Conservation (phyloP, 2,888 invertebrate genomes). For the Xanthia togata region DNA sequence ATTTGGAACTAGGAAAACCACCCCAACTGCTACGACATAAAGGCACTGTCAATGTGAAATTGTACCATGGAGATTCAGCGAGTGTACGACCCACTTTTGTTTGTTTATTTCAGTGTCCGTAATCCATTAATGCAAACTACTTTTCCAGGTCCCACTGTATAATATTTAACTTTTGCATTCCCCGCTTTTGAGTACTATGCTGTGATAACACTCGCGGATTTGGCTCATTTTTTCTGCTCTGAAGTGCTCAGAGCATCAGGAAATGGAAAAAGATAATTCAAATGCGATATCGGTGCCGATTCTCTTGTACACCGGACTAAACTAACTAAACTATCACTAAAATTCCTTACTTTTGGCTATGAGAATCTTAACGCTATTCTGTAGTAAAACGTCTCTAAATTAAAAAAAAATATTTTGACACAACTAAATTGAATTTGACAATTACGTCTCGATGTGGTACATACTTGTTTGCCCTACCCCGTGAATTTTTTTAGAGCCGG, state of each 20-base stretch:
- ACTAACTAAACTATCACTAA: no score
- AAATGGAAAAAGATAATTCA: constrained; percentile 42
- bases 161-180: constrained; percentile 36
- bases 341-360: no score
- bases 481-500: no score
- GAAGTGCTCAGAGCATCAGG: constrained; percentile 3
- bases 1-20: background rate
- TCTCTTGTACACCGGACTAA: no score
- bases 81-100: background rate
- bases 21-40: background rate
- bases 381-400: no score
- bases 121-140: constrained; percentile 28
- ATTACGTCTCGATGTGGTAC: no score
- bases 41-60: background rate
- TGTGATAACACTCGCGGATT: constrained; percentile 5
- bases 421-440: no score
- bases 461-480: no score
- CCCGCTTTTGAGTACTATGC: constrained; percentile 12
- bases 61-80: background rate
- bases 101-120: constrained; percentile 16
- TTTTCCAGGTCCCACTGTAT: constrained; percentile 2
- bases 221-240: constrained; percentile 5
- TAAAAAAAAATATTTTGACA: no score
- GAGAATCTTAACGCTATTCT: no score
- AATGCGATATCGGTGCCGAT: no score